Evolutionary conservation across 2,797 vertebrate genomes (phyloP).

Genomic region (Tapera naevia): DNA sequence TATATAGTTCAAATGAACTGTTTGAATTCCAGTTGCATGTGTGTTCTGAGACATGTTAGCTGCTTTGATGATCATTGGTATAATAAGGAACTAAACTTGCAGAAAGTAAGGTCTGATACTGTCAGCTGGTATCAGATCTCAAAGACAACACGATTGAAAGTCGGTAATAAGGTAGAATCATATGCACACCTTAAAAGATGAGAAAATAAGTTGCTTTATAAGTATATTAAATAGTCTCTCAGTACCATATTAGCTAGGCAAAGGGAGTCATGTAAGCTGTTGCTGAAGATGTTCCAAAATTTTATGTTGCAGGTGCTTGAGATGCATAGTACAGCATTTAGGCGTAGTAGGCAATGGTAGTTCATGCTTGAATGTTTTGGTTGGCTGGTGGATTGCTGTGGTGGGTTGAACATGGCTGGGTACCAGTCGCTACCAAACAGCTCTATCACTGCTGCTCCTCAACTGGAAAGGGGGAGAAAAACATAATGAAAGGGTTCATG

Average conservation of each 20-base stretch:
- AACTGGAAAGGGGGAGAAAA: too few relatives aligned
- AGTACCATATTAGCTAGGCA: neutral
- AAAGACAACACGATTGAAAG: neutral
- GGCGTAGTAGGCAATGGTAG: neutral
- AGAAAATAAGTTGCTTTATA: neutral
- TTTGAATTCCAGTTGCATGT: neutral
- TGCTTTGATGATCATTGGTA: neutral
- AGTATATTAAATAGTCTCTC: neutral
- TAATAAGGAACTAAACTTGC: neutral
- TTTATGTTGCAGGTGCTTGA: fast-evolving
- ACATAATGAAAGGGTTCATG: too few relatives aligned
- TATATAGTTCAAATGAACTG: neutral
- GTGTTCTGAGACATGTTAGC: neutral
- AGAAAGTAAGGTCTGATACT: neutral
- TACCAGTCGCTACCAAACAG: neutral
- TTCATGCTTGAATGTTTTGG: neutral
- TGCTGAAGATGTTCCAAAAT: neutral
- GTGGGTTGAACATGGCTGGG: too few relatives aligned
- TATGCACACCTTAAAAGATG: neutral
- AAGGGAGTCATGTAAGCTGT: neutral
- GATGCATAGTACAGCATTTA: neutral
- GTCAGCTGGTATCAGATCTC: neutral
- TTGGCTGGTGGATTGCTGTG: neutral
- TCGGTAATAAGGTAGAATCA: neutral
- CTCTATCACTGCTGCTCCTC: neutral